These are phyloP conservation scores for Coracias cyanogaster DNA, from an alignment of 2,797 vertebrate genomes.

Conservation along the genomic window DNA sequence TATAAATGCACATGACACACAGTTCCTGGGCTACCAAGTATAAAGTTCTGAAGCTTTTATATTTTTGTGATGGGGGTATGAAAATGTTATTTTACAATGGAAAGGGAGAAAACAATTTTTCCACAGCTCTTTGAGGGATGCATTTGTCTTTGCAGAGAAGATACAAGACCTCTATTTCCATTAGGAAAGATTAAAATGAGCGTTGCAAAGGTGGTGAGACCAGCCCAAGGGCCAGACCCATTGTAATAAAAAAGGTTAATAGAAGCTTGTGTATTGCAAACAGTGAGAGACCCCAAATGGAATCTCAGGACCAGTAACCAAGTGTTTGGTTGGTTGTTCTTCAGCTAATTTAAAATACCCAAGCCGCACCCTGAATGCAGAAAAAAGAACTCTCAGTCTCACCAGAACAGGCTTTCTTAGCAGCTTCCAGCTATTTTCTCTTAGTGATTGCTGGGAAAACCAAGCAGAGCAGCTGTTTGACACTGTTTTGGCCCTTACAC, in stretches of 20 bases:
- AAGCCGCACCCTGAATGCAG: neutral
- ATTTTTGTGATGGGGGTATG: rapidly evolving
- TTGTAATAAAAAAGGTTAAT: neutral
- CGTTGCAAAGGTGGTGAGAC: neutral
- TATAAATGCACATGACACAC: neutral
- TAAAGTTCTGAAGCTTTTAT: neutral
- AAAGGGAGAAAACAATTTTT: neutral
- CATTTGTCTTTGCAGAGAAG: neutral
- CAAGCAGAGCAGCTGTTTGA: neutral
- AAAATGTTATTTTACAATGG: neutral
- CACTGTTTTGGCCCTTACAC: neutral
- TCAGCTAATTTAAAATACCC: neutral
- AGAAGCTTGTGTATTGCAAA: neutral
- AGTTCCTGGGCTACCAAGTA: neutral
- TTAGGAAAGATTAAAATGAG: neutral
- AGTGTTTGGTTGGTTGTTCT: neutral
- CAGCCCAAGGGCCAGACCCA: neutral
- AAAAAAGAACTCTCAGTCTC: neutral
- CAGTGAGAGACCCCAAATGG: neutral
- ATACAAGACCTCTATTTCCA: neutral
- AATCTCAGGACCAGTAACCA: neutral
- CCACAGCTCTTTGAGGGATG: neutral
- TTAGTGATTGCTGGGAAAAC: neutral
- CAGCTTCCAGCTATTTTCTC: neutral
- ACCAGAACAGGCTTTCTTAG: neutral